A percentile compares a stretch with the other conserved stretches of the same genome.
phyloP scores from a whole-genome alignment of 2,888 invertebrate genomes.

The Drosophila phalerata region DNA sequence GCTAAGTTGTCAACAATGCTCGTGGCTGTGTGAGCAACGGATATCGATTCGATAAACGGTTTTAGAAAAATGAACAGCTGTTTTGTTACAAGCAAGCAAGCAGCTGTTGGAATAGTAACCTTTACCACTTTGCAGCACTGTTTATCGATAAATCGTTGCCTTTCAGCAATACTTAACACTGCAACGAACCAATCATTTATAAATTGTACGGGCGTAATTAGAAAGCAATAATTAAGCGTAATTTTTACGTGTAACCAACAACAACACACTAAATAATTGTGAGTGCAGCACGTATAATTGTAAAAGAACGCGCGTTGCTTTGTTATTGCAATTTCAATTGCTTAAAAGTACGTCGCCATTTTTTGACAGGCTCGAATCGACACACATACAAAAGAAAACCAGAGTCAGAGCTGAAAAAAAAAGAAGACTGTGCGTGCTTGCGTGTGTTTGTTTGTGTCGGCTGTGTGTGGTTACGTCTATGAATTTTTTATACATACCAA shows the following conservation, averaged over 20 bases:
- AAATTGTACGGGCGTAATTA: constrained; percentile 78
- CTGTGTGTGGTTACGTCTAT: constrained; percentile 76
- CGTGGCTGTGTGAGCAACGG: too few relatives aligned
- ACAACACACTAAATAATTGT: constrained; percentile 60
- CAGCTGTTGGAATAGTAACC: constrained; percentile 43
- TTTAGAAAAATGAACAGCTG: constrained; percentile 6
- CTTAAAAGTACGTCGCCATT: constrained; percentile 78
- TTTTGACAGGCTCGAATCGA: constrained; percentile 60
- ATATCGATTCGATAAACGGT: too few relatives aligned
- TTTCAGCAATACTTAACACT: constrained; percentile 48
- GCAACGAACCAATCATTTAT: constrained; percentile 54
- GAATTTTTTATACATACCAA: constrained; percentile 62
- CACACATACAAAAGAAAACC: constrained; percentile 71
- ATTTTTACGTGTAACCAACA: constrained; percentile 72
- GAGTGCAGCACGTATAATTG: constrained; percentile 46
- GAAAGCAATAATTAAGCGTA: constrained; percentile 76
- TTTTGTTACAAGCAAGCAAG: constrained; percentile 21
- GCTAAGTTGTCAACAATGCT: too few relatives aligned
- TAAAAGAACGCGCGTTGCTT: constrained; percentile 46
- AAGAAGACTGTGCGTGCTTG: constrained; percentile 66
- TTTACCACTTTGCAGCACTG: constrained; percentile 24
- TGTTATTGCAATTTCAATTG: constrained; percentile 43
- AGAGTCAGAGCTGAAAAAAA: constrained; percentile 63
- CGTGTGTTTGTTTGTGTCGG: constrained; percentile 68
- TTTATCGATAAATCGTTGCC: constrained; percentile 48